A percentile compares a stretch with the other conserved stretches of the same genome.
These are phyloP conservation scores for Oncopodura yosiiana DNA, from an alignment of 1,140 invertebrate species.

Conservation along the genomic window DNA sequence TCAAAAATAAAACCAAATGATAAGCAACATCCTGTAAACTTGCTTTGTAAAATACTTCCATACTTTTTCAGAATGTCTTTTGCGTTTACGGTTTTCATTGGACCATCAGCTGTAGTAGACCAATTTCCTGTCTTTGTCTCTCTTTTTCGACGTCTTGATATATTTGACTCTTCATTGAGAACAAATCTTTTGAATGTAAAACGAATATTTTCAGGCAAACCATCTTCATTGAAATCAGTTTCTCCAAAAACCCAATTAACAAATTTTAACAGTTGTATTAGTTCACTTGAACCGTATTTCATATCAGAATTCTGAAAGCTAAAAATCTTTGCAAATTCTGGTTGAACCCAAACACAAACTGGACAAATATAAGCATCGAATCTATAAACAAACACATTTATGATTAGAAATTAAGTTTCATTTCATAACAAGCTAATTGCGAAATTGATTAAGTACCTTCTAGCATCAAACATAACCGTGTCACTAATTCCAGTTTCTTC, in stretches of 20 bases:
- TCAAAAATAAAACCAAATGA: slow-evolving; percentile 18
- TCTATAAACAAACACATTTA: no score
- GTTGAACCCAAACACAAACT: slow-evolving; percentile 21
- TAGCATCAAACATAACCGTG: background rate
- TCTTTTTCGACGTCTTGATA: background rate
- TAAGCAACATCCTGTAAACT: slow-evolving; percentile 13
- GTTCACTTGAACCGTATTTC: background rate
- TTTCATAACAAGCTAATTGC: background rate
- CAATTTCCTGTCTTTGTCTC: background rate
- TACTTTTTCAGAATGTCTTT: background rate
- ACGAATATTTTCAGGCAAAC: slow-evolving; percentile 12
- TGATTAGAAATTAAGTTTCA: background rate
- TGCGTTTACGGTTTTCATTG: background rate
- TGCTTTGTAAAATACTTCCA: background rate
- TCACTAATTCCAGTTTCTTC: background rate
- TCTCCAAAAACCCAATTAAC: slow-evolving; percentile 10
- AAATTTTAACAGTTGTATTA: slow-evolving; percentile 6
- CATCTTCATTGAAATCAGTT: slow-evolving; percentile 21
- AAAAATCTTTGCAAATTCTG: slow-evolving; percentile 22
- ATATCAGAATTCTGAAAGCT: slow-evolving; percentile 7
- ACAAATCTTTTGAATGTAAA: slow-evolving; percentile 2
- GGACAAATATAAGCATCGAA: slow-evolving; percentile 3
- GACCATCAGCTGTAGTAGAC: no score
- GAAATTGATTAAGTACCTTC: background rate
- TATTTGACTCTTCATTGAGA: background rate